phyloP scores from a whole-genome alignment of 2,113 vertebrate genomes.

The Sinocyclocheilus anophthalmus region DNA sequence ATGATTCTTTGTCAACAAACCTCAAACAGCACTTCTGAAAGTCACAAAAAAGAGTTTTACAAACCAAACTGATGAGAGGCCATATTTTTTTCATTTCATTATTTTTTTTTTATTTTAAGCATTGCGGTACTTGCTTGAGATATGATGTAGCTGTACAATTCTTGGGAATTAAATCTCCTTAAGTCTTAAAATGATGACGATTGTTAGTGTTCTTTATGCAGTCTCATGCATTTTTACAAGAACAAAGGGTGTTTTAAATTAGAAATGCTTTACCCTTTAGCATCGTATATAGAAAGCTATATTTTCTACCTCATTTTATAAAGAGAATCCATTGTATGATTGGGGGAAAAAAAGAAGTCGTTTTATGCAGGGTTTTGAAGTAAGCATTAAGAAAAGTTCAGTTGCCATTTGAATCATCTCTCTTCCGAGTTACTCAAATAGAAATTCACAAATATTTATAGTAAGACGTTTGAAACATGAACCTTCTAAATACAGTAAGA shows the following conservation, averaged over 20 bases:
- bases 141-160: background rate
- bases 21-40: slow-evolving; percentile 7
- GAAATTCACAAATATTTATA: background rate
- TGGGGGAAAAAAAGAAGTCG: too few relatives aligned
- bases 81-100: background rate
- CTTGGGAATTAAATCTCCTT: background rate
- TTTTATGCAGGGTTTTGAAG: background rate
- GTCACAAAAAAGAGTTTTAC: background rate
- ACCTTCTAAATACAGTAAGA: background rate
- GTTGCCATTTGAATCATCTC: background rate
- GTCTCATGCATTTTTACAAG: background rate
- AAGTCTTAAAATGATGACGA: background rate
- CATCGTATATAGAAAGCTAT: background rate
- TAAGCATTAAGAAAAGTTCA: background rate
- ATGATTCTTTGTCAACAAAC: background rate
- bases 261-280: background rate
- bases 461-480: background rate
- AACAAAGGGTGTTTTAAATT: background rate
- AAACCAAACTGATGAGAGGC: background rate
- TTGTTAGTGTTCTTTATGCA: background rate
- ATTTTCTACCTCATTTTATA: background rate
- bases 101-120: background rate
- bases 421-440: background rate
- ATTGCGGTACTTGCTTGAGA: background rate
- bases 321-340: background rate